Base-by-base conservation (phyloP, 2,797 vertebrate species). In the Schizopygopsis pylzovi region DNA sequence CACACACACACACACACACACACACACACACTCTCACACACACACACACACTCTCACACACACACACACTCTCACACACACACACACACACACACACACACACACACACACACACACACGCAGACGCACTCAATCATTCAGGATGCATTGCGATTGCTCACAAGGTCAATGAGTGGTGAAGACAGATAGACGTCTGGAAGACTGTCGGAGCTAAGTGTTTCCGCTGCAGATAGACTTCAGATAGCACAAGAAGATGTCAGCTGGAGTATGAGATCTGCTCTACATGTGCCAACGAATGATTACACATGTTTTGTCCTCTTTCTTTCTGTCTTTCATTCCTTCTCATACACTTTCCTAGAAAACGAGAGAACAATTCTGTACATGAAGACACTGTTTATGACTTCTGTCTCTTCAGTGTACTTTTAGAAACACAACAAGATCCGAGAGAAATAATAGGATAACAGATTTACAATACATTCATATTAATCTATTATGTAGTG, bases 71-170 rank as follows among this genome's bases (percentile, higher is more conserved):
- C n/a, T n/a, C 37, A 39, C 37, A 39, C 37, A 39, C 37, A 39
- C 37, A 39, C 37, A 39, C 37, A 39, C 37, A 39, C 37, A 39
- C 37, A 39, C 37, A 39, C 37, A 39, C 37, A 39, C 37, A 54
- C 52, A 54, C 49, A 52, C 47, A 49, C 47, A 15, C 13, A 49
- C 11, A 2, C 79, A 25, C 72, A 25, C 28, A 59, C 15, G 1
- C 56, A 63, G 84, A 91, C 90, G 91, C 93, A 92, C 87, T 91
- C 86, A 79, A 89, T 91, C 91, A 86, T 86, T 84, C 88, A 20
- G 81, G 89, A 89, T 89, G 93, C 92, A 94, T 93, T 91, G 92
- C 90, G 94, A 94, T 94, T 91, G 92, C 87, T 91, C 91, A 67
- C 93, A 94, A 94, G 93, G 94, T 93, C 93, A 88, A 87, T 82